Conservation (phyloP, 2,888 invertebrate genomes). For the Drosophila nigricruria region DNA sequence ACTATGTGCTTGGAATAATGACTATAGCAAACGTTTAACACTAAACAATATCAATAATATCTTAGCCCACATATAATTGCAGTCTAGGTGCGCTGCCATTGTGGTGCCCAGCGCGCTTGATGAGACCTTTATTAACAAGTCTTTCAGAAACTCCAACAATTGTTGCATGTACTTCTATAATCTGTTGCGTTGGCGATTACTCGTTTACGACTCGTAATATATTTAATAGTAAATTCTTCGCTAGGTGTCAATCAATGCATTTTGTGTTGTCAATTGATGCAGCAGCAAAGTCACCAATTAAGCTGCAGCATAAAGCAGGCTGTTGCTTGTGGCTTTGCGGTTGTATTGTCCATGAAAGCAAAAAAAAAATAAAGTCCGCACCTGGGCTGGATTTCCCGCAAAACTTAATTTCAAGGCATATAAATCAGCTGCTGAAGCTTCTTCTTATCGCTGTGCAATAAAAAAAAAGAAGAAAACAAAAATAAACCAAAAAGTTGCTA, state of each 20-base stretch:
- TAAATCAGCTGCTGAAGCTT: slow-evolving; percentile 18
- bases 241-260: slow-evolving; percentile 75
- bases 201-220: slow-evolving; percentile 25
- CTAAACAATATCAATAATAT: slow-evolving; percentile 43
- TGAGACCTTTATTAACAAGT: slow-evolving; percentile 57
- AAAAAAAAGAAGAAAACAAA: background rate
- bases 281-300: slow-evolving; percentile 65
- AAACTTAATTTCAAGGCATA: slow-evolving; percentile 10
- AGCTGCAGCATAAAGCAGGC: slow-evolving; percentile 46
- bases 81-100: slow-evolving; percentile 53
- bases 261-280: slow-evolving; percentile 71
- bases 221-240: slow-evolving; percentile 33
- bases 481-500: background rate
- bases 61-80: slow-evolving; percentile 67
- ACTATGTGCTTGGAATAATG: slow-evolving; percentile 36
- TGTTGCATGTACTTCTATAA: slow-evolving; percentile 44
- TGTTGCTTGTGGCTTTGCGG: slow-evolving; percentile 62
- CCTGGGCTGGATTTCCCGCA: slow-evolving; percentile 18
- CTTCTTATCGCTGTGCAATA: background rate
- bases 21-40: slow-evolving; percentile 58
- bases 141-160: slow-evolving; percentile 22
- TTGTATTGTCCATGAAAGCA: slow-evolving; percentile 53
- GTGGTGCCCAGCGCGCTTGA: slow-evolving; percentile 47
- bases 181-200: slow-evolving; percentile 46
- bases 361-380: slow-evolving; percentile 43